Percentiles rank a stretch among this genome's conserved stretches.
Evolutionary conservation across 2,888 invertebrate genomes (phyloP).

Genomic region (Eurois occulta): DNA sequence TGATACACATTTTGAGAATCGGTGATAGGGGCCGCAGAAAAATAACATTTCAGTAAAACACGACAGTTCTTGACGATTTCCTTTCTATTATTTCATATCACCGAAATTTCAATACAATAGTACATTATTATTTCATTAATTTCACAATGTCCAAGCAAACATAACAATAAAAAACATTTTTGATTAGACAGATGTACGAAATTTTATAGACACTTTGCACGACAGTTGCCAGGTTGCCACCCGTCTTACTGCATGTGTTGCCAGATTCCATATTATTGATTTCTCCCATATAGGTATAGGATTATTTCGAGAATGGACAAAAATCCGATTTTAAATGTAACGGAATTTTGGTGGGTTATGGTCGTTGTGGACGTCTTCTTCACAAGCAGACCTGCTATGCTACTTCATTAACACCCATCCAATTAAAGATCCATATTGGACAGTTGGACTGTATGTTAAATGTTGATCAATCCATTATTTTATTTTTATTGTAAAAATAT

Average conservation of each 20-base stretch:
- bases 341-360: neutral
- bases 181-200: slow-evolving; percentile 35
- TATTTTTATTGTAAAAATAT: neutral
- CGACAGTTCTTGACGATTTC: slow-evolving; percentile 12
- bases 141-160: slow-evolving; percentile 33
- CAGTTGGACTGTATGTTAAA: neutral
- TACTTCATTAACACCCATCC: neutral
- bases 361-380: neutral
- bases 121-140: slow-evolving; percentile 27
- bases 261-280: slow-evolving; percentile 12
- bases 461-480: neutral
- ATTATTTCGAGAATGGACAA: neutral
- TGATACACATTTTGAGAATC: slow-evolving; percentile 80
- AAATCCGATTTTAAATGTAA: neutral
- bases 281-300: neutral
- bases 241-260: slow-evolving; percentile 27
- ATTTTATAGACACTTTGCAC: slow-evolving; percentile 38
- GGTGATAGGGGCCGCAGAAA: slow-evolving; percentile 36
- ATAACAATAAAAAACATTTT: slow-evolving; percentile 55
- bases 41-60: slow-evolving; percentile 62
- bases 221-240: slow-evolving; percentile 54
- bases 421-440: neutral
- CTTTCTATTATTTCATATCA: slow-evolving; percentile 35
- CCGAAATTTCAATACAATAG: slow-evolving; percentile 11
- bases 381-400: neutral